Evolutionary conservation across 2,113 vertebrate species (phyloP), one percentile per base, ranked within the genome.

Genomic region (Phrynosoma platyrhinos): DNA sequence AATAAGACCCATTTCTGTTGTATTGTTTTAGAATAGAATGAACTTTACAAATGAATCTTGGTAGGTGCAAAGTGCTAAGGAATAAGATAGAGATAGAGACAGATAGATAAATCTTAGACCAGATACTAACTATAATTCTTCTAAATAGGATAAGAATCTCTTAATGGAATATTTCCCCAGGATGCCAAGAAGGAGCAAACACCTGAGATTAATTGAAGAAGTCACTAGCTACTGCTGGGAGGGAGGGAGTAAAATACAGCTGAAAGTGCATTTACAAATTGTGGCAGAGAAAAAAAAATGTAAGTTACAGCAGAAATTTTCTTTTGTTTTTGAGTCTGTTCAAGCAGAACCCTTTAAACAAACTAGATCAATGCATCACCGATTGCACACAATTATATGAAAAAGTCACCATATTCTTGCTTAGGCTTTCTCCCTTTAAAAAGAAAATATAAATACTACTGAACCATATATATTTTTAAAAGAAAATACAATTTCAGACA

Each of bases 61-160:
- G n/a, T 79, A 62, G 40, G 3, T 32, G n/a, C 18, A 78, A 52
- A 90, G 87, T 88, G 14, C 30, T 62, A 42, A 86, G 20, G 83
- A 42, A 87, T 84, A 14, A 82, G 64, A 85, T 68, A 85, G 72
- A 47, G 71, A 66, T 68, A 3, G 84, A 84, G 89, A 20, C 14
- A 91, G 7, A 47, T 23, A 77, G 36, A 83, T 92, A 87, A 36
- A 71, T 82, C 93, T 42, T 90, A 79, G n/a, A 87, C 72, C 66
- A 5, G 89, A 40, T 79, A 84, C 9, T 16, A 62, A 42, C 25
- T 42, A 75, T 87, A 87, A 53, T 74, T 87, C 64, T 88, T 91
- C 90, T 87, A 93, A 92, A 92, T 0, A 94, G 89, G 72, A 91
- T 91, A 93, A 92, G 42, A 40, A 93, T 86, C 84, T 77, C 89